Conservation (phyloP, 2,888 invertebrate genomes). For the Cheilosia vulpina region DNA sequence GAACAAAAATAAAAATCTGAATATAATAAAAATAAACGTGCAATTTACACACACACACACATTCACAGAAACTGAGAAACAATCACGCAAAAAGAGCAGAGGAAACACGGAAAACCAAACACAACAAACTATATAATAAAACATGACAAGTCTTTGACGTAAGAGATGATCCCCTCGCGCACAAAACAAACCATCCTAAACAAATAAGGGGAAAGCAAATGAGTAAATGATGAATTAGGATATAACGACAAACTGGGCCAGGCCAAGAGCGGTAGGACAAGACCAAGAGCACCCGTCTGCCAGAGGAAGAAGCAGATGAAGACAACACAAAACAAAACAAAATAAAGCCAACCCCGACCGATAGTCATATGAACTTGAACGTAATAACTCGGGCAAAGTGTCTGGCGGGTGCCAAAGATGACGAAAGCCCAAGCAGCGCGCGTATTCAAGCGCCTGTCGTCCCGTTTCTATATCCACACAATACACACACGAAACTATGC, state of each 20-base stretch:
- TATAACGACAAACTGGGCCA: constrained; percentile 47
- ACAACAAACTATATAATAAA: constrained; percentile 48
- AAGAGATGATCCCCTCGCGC: constrained; percentile 46
- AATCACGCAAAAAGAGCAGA: constrained; percentile 21
- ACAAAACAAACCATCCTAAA: neutral
- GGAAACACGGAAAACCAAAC: constrained; percentile 24
- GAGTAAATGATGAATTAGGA: constrained; percentile 31
- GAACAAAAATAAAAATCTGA: constrained; percentile 36
- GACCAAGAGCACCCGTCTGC: neutral
- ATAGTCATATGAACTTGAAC: constrained; percentile 76
- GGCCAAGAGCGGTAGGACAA: constrained; percentile 2
- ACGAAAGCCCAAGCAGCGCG: constrained; percentile 69
- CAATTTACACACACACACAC: constrained; percentile 22
- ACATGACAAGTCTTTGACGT: constrained; percentile 66
- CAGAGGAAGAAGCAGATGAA: constrained; percentile 22
- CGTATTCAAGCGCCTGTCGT: constrained; percentile 31
- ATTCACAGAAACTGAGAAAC: neutral
- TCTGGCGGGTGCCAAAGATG: constrained; percentile 75
- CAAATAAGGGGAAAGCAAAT: neutral
- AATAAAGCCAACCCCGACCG: constrained; percentile 53
- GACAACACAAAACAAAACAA: constrained; percentile 32
- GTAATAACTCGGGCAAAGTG: constrained; percentile 75
- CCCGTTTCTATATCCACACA: constrained; percentile 23
- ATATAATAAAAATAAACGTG: constrained; percentile 58
- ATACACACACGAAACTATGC: constrained; percentile 20